These are phyloP conservation scores for Pocillopora meandrina DNA, from an alignment of 92 coral and sea anemone species.

Conservation along the genomic window DNA sequence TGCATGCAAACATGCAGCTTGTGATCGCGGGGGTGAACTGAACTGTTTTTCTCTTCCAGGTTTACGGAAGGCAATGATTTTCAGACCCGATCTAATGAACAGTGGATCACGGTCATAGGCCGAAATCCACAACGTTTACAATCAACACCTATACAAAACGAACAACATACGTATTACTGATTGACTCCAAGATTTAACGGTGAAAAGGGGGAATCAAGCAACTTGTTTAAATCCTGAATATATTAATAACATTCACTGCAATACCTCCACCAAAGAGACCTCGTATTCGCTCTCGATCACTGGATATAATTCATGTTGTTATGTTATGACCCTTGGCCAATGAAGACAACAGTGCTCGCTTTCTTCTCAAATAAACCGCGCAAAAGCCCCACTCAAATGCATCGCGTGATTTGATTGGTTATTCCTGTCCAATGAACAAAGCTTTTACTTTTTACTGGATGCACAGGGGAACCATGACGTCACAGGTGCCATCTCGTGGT, in stretches of 20 bases:
- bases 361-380: constrained; percentile 34
- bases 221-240: too few species aligned
- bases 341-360: background rate
- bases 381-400: background rate
- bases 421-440: constrained; percentile 15
- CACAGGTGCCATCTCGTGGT: constrained; percentile 32
- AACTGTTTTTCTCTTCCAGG: too few species aligned
- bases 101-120: too few species aligned
- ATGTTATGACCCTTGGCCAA: background rate
- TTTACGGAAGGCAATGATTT: too few species aligned
- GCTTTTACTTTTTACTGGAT: background rate
- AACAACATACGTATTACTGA: too few species aligned
- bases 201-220: too few species aligned
- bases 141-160: too few species aligned
- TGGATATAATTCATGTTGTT: background rate
- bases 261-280: too few species aligned
- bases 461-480: constrained; percentile 2
- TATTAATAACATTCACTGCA: too few species aligned
- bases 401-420: constrained; percentile 33
- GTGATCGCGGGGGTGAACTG: background rate
- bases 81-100: too few species aligned
- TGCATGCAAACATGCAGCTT: background rate
- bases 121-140: too few species aligned
- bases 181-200: too few species aligned
- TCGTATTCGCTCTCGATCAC: background rate